A percentile compares a stretch with the other conserved stretches of the same genome.
Evolutionary conservation across 2,888 invertebrate genomes (phyloP).

Genomic region (Dolomedes plantarius): DNA sequence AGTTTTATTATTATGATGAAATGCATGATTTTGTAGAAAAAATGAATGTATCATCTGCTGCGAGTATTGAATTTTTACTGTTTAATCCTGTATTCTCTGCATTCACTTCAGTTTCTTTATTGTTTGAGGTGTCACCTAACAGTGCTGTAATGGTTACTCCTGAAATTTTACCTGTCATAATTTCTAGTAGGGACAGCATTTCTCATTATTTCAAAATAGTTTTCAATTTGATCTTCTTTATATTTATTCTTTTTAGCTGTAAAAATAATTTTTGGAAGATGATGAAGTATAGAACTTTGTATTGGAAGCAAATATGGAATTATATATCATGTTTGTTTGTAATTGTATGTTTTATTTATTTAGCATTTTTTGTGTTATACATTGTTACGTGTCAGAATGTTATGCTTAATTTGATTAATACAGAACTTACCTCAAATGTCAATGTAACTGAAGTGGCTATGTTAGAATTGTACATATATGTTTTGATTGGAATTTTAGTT

Average conservation of each 20-base stretch:
- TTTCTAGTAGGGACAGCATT: neutral
- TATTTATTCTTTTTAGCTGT: slow-evolving; percentile 17
- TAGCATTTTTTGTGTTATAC: slow-evolving; percentile 14
- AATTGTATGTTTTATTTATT: slow-evolving; percentile 18
- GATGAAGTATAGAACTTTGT: slow-evolving; percentile 25
- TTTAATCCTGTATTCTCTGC: slow-evolving; percentile 44
- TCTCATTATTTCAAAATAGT: slow-evolving; percentile 2
- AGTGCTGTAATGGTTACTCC: neutral
- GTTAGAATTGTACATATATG: slow-evolving; percentile 6
- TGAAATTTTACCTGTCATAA: slow-evolving; percentile 11
- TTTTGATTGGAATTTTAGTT: slow-evolving; percentile 28
- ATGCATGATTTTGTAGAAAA: slow-evolving; percentile 21
- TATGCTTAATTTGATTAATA: slow-evolving; percentile 5
- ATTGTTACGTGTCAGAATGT: slow-evolving; percentile 11
- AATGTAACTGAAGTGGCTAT: neutral
- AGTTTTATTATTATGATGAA: slow-evolving; percentile 25
- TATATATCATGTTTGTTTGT: slow-evolving; percentile 21
- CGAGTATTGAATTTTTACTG: slow-evolving; percentile 33
- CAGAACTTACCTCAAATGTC: slow-evolving; percentile 9
- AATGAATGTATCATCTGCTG: slow-evolving; percentile 32
- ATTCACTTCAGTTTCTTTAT: slow-evolving; percentile 22
- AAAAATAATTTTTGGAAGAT: slow-evolving; percentile 47
- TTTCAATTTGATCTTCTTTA: slow-evolving; percentile 37
- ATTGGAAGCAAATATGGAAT: slow-evolving; percentile 28
- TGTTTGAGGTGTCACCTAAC: slow-evolving; percentile 24